Percentiles rank a stretch among this genome's conserved stretches.
These are phyloP conservation scores for Heterotilapia buettikoferi DNA, from an alignment of 2,113 vertebrate genomes.

Conservation along the genomic window DNA sequence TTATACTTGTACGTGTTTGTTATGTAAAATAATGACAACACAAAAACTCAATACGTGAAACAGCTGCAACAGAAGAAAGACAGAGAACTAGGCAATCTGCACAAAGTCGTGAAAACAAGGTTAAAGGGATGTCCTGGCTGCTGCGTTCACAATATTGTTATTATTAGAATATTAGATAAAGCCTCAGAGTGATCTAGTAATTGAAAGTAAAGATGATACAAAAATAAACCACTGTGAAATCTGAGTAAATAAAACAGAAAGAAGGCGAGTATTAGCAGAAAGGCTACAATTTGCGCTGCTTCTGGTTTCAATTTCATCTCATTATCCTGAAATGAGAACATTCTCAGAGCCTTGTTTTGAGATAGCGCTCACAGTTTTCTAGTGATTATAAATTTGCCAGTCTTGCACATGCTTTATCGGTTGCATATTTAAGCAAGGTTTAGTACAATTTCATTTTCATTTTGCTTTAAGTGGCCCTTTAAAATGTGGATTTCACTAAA, in stretches of 20 bases:
- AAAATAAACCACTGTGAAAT: background rate
- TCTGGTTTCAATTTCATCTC: background rate
- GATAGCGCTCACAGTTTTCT: background rate
- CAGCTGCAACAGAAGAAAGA: background rate
- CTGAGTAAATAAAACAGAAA: background rate
- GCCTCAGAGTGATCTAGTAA: background rate
- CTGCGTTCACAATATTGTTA: background rate
- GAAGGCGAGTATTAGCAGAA: background rate
- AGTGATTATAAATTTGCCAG: background rate
- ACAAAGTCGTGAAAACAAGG: background rate
- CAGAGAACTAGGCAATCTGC: background rate
- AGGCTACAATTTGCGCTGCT: background rate
- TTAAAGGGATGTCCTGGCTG: background rate
- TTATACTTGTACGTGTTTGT: background rate
- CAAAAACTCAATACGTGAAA: background rate
- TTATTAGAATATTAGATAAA: background rate
- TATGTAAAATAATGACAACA: background rate
- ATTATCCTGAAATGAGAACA: background rate
- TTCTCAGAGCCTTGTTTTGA: background rate
- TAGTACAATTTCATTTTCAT: background rate
- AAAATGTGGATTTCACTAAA: background rate
- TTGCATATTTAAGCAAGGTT: background rate
- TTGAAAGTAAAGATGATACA: background rate
- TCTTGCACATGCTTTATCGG: background rate
- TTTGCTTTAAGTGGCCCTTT: background rate